Conservation (phyloP, 2,888 invertebrate genomes). For the Scaptomyza reducta region DNA sequence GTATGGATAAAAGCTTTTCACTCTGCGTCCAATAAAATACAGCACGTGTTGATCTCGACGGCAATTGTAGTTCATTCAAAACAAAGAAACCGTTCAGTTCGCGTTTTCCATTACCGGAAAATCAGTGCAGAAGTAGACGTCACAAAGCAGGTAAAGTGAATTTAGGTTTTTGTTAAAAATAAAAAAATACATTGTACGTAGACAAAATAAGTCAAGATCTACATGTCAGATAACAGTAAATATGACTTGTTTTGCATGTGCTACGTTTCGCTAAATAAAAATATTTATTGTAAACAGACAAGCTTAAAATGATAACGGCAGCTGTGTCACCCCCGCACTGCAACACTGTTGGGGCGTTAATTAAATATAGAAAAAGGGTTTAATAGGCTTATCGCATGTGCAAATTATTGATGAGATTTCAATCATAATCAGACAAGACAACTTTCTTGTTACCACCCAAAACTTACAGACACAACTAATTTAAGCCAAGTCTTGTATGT, state of each 20-base stretch:
- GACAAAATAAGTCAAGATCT: conserved; percentile 13
- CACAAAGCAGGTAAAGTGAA: conserved; percentile 23
- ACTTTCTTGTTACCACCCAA: background rate
- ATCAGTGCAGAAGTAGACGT: conserved; percentile 16
- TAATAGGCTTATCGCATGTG: conserved; percentile 20
- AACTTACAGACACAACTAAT: background rate
- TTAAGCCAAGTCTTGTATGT: conserved; percentile 11
- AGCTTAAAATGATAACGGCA: conserved; percentile 31
- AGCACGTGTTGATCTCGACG: conserved; percentile 40
- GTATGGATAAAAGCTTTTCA: conserved; percentile 42
- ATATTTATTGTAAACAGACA: conserved; percentile 31
- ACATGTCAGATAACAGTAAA: conserved; percentile 11
- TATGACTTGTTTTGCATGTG: conserved; percentile 21
- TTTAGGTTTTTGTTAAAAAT: background rate
- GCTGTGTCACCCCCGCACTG: conserved; percentile 13
- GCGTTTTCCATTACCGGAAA: conserved; percentile 18
- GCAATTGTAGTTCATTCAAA: conserved; percentile 22
- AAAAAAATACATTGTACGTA: background rate
- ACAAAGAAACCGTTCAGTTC: conserved; percentile 23
- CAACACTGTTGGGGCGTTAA: background rate
- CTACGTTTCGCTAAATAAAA: conserved; percentile 7
- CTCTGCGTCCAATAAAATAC: background rate
- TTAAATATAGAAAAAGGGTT: conserved; percentile 8
- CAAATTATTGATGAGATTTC: background rate
- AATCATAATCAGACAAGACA: background rate